Base-by-base conservation (phyloP, 2,113 vertebrate genomes). In the Electrona antarctica region DNA sequence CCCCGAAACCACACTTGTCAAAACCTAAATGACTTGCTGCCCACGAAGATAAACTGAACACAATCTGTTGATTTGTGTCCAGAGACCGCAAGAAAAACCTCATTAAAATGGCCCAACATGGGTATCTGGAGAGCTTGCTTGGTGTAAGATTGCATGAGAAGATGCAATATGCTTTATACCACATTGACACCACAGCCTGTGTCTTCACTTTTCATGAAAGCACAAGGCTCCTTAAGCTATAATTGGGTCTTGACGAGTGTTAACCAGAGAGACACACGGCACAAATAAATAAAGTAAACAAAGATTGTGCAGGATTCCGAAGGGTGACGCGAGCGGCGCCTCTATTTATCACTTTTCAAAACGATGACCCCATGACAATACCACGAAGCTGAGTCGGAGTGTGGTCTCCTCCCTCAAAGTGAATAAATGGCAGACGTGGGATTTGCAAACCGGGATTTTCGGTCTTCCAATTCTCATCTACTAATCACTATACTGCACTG, bases 401-500 rank as follows among this genome's bases (percentile, higher is more conserved):
- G 78, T 41, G 33, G 33, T 82, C 83, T 87, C 89, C 79, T 82
- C 78, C 79, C 89, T 92, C 86, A 89, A 88, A 92, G 90, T 92
- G 89, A 91, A 91, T 90, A 90, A 90, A 77, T 90, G 87, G 86
- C 89, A 92, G 90, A 87, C 89, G 84, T 91, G 83, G 90, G 93
- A 94, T 93, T 93, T 93, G 90, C 91, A 90, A 92, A 74, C 85
- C 68, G 85, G 92, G 91, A 92, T 94, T 93, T 93, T 71, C 88
- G 60, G 87, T 91, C 91, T 91, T 85, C 87, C 90, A 87, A 89
- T 92, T 93, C 91, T 91, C 92, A 90, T 92, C 90, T 91, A 90
- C 91, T 94, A 94, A 94, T 94, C 93, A 93, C 92, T 92, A 85
- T 86, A 92, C 92, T 91, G 91, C 91, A 92, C 90, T 92, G 88